Base-by-base conservation (phyloP, 2,113 vertebrate species). In the Colistium nudipinnis region DNA sequence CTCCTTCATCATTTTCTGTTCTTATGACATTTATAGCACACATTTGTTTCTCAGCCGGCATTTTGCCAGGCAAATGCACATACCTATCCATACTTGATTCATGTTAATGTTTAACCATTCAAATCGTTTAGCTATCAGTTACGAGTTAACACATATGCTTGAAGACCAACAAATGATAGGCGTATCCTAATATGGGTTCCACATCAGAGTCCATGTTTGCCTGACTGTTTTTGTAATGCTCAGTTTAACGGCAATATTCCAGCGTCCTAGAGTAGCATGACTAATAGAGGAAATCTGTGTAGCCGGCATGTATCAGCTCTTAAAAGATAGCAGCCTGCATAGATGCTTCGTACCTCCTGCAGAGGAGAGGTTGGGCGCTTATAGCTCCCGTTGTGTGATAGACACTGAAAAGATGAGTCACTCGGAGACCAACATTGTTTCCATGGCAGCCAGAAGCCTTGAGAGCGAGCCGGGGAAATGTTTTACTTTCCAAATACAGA, bases 321-420 rank as follows among this genome's bases (percentile, higher is more conserved):
- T 67, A 30, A 83, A 81, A 74, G 67, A 77, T 43, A 9, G 59
- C 49, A 63, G 44, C 48, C 62, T 20, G 33, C 44, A 79, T 70
- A 65, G 71, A 84, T 69, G 74, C 60, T 48, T 66, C 70, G 72
- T 71, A 69, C 47, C 71, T 80, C 76, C 74, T 81, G 75, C 70
- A 72, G 53, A 75, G 72, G 69, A 78, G 70, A 76, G 81, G 64
- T 64, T 80, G 73, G 76, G 77, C 72, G 62, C 62, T 85, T 74
- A 60, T 76, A 67, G 79, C 80, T 83, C 72, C 80, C 71, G 84
- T 81, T 84, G 89, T 84, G 78, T 87, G 83, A 89, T 87, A 80
- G 81, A 90, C 85, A 69, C 70, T 79, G 74, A 83, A 89, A 87
- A 87, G 79, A 90, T 87, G 87, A 91, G 85, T 92, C 91, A 91